Evolutionary conservation across 2,113 vertebrate genomes (phyloP), one percentile per base, ranked within the genome.

Genomic region (Tauraco erythrolophus): DNA sequence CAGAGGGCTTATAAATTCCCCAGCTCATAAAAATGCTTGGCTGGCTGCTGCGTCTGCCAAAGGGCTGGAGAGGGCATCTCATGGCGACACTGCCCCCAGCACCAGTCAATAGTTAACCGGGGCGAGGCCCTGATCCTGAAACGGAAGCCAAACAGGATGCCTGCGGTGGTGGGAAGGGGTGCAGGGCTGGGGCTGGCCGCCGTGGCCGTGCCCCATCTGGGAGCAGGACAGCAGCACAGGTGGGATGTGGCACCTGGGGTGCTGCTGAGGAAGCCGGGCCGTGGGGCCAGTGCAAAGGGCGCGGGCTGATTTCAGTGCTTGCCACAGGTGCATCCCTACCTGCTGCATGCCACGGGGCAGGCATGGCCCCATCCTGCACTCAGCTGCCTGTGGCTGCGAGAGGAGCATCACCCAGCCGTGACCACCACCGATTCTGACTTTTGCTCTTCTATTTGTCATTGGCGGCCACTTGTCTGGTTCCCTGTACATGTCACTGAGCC

Each of bases 131-230:
- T 15, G 60, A 64, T 74, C 57, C 57, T 48, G 31, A 57, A 64
- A 60, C 16, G 19, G 43, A 28, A 45, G 35, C 45, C 56, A 16
- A 28, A 19, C 21, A 37, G 68, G 56, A 48, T 9, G 54, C 31
- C 19, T 0, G 4, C 0, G 2, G 37, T 10, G 19, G 23, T 1
- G 3, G 53, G 27, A 25, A 53, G 69, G 27, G 31, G 14, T 39
- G n/a, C 1, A 6, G 28, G 48, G 48, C 54, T 54, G 46, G 60
- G 30, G 25, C 61, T 19, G 23, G 45, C 19, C 2, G 4, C 0
- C 2, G 19, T n/a, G 60, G 60, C 51, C 2, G 10, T 60, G 61
- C 25, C 14, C 28, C 3, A 1, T 9, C 23, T 28, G 27, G 53
- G 62, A 76, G 35, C 28, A 31, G 82, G 46, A 30, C 13, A 9